These are phyloP conservation scores for Serripes groenlandicus DNA, from an alignment of 2,888 invertebrate genomes.

Conservation along the genomic window DNA sequence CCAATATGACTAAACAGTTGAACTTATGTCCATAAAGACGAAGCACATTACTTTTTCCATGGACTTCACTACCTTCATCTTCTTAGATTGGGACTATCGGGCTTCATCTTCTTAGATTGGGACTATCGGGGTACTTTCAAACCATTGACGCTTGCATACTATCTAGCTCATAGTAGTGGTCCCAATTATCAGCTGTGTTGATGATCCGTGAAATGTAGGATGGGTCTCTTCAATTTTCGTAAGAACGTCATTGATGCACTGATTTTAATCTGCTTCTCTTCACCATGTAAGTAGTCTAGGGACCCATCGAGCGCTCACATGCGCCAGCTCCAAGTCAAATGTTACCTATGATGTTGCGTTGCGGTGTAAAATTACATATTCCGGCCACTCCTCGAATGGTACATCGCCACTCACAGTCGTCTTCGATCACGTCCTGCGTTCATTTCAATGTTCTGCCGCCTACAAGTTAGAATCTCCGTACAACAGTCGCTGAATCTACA, in stretches of 20 bases:
- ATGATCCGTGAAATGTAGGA: neutral
- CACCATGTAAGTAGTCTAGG: too few relatives aligned
- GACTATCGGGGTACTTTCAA: neutral
- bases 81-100: too few relatives aligned
- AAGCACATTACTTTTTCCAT: neutral
- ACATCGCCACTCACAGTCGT: neutral
- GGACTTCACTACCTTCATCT: too few relatives aligned
- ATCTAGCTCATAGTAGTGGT: neutral
- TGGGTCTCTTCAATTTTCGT: too few relatives aligned
- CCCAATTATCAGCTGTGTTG: neutral
- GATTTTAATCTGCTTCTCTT: too few relatives aligned
- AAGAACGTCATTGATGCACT: too few relatives aligned
- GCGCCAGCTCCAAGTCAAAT: neutral
- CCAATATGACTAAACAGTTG: too few relatives aligned
- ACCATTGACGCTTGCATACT: neutral
- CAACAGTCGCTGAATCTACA: too few relatives aligned
- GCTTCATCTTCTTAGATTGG: neutral
- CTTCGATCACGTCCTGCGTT: neutral
- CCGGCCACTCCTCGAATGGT: neutral
- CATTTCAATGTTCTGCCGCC: too few relatives aligned
- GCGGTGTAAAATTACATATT: neutral
- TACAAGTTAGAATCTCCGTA: too few relatives aligned
- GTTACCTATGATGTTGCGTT: too few relatives aligned
- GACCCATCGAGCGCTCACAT: neutral
- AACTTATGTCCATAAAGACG: neutral